Percentiles rank a stretch among this genome's conserved stretches.
phyloP scores from a whole-genome alignment of 2,888 invertebrate genomes.

The Empis livida region DNA sequence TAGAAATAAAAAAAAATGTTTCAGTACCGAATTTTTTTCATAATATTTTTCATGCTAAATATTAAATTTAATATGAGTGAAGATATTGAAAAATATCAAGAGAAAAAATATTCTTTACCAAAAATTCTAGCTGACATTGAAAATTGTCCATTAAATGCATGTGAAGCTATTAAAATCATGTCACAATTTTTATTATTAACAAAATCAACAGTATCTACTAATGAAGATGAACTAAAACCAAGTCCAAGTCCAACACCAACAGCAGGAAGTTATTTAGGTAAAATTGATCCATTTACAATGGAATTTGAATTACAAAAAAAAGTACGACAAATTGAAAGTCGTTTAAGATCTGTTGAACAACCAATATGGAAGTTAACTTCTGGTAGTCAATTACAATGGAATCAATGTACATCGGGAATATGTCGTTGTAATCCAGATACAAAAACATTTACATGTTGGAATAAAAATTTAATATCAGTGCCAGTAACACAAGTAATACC shows the following conservation, averaged over 20 bases:
- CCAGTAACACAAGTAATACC: slow-evolving; percentile 50
- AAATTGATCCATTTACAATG: slow-evolving; percentile 15
- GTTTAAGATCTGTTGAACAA: slow-evolving; percentile 50
- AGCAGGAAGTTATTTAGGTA: slow-evolving; percentile 2
- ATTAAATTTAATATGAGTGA: neutral
- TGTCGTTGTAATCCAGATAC: slow-evolving; percentile 53
- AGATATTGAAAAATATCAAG: neutral
- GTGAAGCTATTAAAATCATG: slow-evolving; percentile 35
- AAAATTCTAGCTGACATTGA: slow-evolving; percentile 17
- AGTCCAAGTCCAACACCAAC: slow-evolving; percentile 3
- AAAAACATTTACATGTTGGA: slow-evolving; percentile 51
- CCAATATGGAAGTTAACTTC: slow-evolving; percentile 48
- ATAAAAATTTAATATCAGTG: slow-evolving; percentile 40
- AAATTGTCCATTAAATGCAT: slow-evolving; percentile 37
- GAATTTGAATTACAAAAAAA: slow-evolving; percentile 23
- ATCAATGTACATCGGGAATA: slow-evolving; percentile 47
- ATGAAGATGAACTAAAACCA: neutral
- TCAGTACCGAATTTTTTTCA: neutral
- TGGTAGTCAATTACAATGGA: slow-evolving; percentile 39
- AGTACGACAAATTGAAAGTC: slow-evolving; percentile 41
- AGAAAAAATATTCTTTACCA: slow-evolving; percentile 21
- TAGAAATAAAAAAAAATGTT: neutral
- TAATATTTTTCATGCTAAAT: neutral
- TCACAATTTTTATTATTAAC: slow-evolving; percentile 25
- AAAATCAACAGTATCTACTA: slow-evolving; percentile 10